Evolutionary conservation across 2,113 vertebrate genomes (phyloP).

Genomic region (Brachionichthys hirsutus): DNA sequence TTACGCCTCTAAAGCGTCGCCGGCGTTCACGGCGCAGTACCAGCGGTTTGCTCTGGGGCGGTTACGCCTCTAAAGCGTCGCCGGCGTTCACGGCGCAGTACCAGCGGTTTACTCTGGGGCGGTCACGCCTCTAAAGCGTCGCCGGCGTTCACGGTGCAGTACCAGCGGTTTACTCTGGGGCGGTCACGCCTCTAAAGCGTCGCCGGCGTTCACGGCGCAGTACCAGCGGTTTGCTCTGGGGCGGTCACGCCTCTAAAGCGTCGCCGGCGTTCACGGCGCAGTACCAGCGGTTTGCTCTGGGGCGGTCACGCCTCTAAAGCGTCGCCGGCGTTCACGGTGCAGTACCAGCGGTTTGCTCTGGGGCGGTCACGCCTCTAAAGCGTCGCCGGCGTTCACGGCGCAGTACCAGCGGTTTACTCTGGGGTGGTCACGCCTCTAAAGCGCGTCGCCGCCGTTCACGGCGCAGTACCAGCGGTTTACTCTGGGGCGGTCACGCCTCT

Average conservation of each 20-base stretch:
- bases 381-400: slow-evolving; percentile 8
- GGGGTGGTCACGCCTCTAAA: slow-evolving; percentile 35
- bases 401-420: no score
- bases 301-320: slow-evolving; percentile 37
- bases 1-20: slow-evolving; percentile 36
- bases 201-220: slow-evolving; percentile 3
- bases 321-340: slow-evolving; percentile 7
- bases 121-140: slow-evolving; percentile 37
- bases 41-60: no score
- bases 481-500: slow-evolving; percentile 32
- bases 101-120: background rate
- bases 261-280: slow-evolving; percentile 6
- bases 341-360: no score
- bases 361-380: slow-evolving; percentile 35
- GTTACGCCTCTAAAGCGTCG: slow-evolving; percentile 36
- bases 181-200: slow-evolving; percentile 36
- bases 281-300: no score
- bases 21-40: background rate
- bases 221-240: background rate
- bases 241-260: slow-evolving; percentile 35
- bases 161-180: background rate
- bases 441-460: slow-evolving; percentile 14
- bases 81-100: background rate
- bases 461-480: no score
- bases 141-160: background rate